Base-by-base conservation (phyloP, 1,140 invertebrate species). In the Phocides pigmalion region DNA sequence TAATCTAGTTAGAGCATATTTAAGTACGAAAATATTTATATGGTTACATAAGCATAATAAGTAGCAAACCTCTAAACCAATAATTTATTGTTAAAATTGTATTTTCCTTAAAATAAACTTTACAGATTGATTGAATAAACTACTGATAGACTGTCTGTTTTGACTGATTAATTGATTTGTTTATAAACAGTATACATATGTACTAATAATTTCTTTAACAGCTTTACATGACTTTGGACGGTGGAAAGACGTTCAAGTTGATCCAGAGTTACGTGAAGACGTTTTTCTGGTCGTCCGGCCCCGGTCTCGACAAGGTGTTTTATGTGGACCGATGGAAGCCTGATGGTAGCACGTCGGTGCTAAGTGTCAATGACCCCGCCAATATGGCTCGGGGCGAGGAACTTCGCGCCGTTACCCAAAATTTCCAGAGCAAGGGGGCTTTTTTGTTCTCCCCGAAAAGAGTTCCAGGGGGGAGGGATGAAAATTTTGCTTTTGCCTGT, bases 381-480 rank as follows among this genome's bases (percentile, higher is more conserved):
- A 83, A 86, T 28, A 65, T 87, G 63, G 76, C 70, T 6, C 79
- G 80, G 44, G 87, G 92, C 20, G 84, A 89, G 19, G 85, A 93
- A 5, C 84, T 96, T 19, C 94, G 97, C 22, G 89, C 92, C 0
- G 93, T 95, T 66, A 94, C 97, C 4, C 94, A 95, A 76, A 96
- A 98, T 74, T 97, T 98, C 87, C 95, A 96, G 81, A 93, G 97
- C 2, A 95, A 94, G 78, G 96, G 95, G 4, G 95, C 97, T 66
- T 98, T 96, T 79, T 95, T 97, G 94, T 98, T 98, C 91, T 97
- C 95, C 0, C 96, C 95, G 0, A 95, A 92, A n/a, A n/a, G n/a
- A n/a, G n/a, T n/a, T n/a, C n/a, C n/a, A n/a, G n/a, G n/a, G n/a
- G n/a, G n/a, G n/a, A n/a, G n/a, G n/a, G n/a, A n/a, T n/a, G n/a